These are phyloP conservation scores for Rhineura floridana DNA, from an alignment of 2,113 vertebrate species.

Conservation along the genomic window DNA sequence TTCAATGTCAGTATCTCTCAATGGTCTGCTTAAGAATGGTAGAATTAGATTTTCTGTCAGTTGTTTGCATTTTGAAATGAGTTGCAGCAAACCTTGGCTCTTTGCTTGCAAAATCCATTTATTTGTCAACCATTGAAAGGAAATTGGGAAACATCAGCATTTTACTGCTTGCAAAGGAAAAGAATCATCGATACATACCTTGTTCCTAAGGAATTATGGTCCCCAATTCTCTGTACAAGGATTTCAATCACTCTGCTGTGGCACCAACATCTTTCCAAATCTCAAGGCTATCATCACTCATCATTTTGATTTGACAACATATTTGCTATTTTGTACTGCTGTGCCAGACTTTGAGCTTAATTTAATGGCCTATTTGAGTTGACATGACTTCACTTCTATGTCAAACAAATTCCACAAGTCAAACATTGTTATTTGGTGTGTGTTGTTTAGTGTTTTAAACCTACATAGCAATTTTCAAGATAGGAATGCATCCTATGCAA, in stretches of 20 bases:
- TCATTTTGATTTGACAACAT: neutral
- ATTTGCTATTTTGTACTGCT: constrained; percentile 23
- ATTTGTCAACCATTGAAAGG: rapidly evolving
- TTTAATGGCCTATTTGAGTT: neutral
- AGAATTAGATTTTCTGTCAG: constrained; percentile 40
- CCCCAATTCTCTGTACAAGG: neutral
- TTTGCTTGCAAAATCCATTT: neutral
- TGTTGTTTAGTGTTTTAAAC: neutral
- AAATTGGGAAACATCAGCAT: rapidly evolving
- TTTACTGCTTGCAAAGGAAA: rapidly evolving
- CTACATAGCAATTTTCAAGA: neutral
- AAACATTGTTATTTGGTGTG: neutral
- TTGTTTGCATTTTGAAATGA: neutral
- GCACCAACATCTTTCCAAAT: neutral
- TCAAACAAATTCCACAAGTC: neutral
- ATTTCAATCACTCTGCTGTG: neutral
- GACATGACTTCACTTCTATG: neutral
- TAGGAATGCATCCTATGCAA: constrained; percentile 32
- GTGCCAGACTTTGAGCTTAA: neutral
- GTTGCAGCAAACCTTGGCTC: neutral
- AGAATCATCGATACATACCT: rapidly evolving
- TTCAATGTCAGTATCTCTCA: constrained; percentile 51
- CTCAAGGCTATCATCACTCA: neutral
- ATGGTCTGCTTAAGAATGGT: constrained; percentile 29
- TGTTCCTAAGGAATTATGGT: neutral